Base-by-base conservation (phyloP, 2,888 invertebrate species). In the Brenthis hecate region DNA sequence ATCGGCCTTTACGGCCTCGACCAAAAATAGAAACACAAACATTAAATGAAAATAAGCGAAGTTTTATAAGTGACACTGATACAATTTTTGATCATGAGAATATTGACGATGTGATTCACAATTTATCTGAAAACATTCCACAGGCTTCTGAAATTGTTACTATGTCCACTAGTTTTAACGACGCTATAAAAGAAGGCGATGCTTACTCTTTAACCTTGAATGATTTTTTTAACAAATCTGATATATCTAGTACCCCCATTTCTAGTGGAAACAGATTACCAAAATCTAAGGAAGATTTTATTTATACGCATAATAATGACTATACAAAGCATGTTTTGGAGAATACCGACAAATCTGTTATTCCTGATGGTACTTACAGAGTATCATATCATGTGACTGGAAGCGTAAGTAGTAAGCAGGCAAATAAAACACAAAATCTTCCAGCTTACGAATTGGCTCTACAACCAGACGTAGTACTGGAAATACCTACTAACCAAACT, bases 1-100 rank as follows among this genome's bases (percentile, higher is more conserved):
- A 95, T 68, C 91, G 96, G 72, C 96, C 96, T 0, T 87, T 96
- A 56, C 88, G 96, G 76, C 96, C 95, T 1, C 88, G 95, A 54
- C 95, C 95, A 0, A 93, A 85, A 80, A 82, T 85, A 57, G 87
- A 92, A 76, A 65, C 80, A 28, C 84, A 84, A 78, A 81, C 84
- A 63, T 69, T 73, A 36, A 85, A 85, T 75, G 90, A 91, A 77
- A 87, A 76, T 71, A 72, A 83, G 65, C 84, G 89, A 6, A 81
- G 86, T 77, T 89, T 88, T 84, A 86, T 86, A 82, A 81, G 76
- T 64, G 81, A 77, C 67, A 80, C 51, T 13, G 79, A 85, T 69
- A 56, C 55, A n/a, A 8, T 55, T 43, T 36, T 58, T 57, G 48
- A 62, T 8, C 50, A 60, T 16, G 72, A 85, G 2, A 86, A 79